Conservation (phyloP, 2,797 vertebrate genomes). For the Avahi laniger region DNA sequence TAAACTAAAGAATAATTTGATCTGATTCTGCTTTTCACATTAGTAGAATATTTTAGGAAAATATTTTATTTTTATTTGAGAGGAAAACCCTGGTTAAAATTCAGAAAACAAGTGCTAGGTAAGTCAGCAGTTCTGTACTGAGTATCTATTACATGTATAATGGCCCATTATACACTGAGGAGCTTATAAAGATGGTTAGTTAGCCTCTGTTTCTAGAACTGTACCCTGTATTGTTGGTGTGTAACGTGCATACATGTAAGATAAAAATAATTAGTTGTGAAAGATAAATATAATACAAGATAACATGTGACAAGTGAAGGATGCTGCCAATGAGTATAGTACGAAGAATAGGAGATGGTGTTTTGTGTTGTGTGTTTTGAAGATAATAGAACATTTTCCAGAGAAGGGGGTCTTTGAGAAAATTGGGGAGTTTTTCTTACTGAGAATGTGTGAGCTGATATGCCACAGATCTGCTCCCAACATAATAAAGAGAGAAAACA, state of each 20-base stretch:
- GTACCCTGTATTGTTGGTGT: background rate
- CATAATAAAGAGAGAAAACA: background rate
- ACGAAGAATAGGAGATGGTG: background rate
- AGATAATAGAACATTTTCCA: background rate
- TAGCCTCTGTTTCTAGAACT: background rate
- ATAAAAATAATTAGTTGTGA: background rate
- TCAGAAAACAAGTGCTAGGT: background rate
- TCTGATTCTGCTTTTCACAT: background rate
- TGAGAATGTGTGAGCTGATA: background rate
- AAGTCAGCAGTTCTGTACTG: background rate
- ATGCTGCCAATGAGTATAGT: background rate
- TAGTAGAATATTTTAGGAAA: background rate
- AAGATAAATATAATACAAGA: background rate
- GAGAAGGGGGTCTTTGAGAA: background rate
- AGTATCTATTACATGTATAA: background rate
- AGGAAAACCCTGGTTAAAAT: background rate
- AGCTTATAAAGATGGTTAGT: no score
- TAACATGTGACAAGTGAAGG: no score
- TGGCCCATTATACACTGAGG: background rate
- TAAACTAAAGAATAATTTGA: background rate
- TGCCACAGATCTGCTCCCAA: background rate
- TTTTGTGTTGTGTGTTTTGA: background rate
- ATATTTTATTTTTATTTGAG: background rate
- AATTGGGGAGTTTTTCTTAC: background rate
- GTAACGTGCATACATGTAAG: no score